Conservation (phyloP, 1,140 invertebrate species). For the Magallana angulata region DNA sequence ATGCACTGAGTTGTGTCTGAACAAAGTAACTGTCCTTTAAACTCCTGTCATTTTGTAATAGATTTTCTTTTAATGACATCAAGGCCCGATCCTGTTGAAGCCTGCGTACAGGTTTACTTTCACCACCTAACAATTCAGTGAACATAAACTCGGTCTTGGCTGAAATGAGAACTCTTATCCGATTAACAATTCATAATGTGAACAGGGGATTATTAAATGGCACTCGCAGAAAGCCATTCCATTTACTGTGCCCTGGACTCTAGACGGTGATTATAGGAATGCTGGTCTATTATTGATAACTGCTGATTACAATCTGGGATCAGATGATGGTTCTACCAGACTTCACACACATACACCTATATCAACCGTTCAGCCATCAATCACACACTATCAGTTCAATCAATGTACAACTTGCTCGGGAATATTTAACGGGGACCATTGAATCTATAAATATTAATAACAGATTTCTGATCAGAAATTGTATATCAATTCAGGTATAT, state of each 20-base stretch:
- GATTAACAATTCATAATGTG: conserved; percentile 34
- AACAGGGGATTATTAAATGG: not conserved
- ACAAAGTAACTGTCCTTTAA: conserved; percentile 25
- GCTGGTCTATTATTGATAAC: not conserved
- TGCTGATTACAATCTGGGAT: not conserved
- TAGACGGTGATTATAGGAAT: not conserved
- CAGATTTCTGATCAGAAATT: too few relatives aligned
- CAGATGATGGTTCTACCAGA: not conserved
- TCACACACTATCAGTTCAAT: not conserved
- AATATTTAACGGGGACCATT: too few relatives aligned
- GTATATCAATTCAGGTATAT: too few relatives aligned
- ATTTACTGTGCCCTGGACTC: conserved; percentile 7
- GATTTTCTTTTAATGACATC: not conserved
- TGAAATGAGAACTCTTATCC: not conserved
- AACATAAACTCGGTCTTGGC: conserved; percentile 5
- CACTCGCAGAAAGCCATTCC: not conserved
- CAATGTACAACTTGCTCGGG: not conserved
- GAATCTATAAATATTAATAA: too few relatives aligned
- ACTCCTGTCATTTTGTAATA: not conserved
- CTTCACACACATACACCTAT: not conserved
- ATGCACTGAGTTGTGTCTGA: not conserved
- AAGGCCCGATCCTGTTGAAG: not conserved
- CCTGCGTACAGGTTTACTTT: not conserved
- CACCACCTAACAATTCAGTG: not conserved
- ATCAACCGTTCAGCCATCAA: not conserved